These are phyloP conservation scores for Crepidodera aurea DNA, from an alignment of 2,888 invertebrate genomes.

Conservation along the genomic window DNA sequence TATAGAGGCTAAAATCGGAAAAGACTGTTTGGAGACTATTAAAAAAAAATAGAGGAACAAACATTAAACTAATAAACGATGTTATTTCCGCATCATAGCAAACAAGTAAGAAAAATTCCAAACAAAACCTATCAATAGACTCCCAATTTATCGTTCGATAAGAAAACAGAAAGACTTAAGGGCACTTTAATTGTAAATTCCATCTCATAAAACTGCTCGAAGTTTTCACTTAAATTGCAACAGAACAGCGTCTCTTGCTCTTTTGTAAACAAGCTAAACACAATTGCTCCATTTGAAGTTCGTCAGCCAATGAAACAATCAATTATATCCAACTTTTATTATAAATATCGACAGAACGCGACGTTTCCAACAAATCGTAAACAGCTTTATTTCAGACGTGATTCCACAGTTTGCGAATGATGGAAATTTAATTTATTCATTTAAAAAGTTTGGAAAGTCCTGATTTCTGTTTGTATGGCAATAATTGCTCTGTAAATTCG, in stretches of 20 bases:
- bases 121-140: slow-evolving; percentile 10
- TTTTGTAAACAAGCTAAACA: slow-evolving; percentile 12
- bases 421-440: slow-evolving; percentile 2
- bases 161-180: slow-evolving; percentile 13
- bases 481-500: too few species aligned
- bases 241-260: background rate
- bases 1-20: too few species aligned
- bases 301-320: slow-evolving; percentile 7
- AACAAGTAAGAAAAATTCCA: background rate
- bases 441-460: background rate
- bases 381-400: slow-evolving; percentile 15
- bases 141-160: slow-evolving; percentile 7
- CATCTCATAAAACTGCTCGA: slow-evolving; percentile 15
- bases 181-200: slow-evolving; percentile 21
- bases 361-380: slow-evolving; percentile 7
- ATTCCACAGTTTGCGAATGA: background rate
- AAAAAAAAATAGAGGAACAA: too few species aligned
- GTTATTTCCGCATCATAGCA: background rate
- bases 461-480: too few species aligned
- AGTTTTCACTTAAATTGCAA: slow-evolving; percentile 22
- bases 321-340: slow-evolving; percentile 25
- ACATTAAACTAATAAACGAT: background rate
- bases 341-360: slow-evolving; percentile 5
- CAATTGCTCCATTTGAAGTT: slow-evolving; percentile 16
- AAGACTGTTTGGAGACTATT: too few species aligned